Conservation (phyloP, 1,140 invertebrate genomes). For the Drosophila navojoa region DNA sequence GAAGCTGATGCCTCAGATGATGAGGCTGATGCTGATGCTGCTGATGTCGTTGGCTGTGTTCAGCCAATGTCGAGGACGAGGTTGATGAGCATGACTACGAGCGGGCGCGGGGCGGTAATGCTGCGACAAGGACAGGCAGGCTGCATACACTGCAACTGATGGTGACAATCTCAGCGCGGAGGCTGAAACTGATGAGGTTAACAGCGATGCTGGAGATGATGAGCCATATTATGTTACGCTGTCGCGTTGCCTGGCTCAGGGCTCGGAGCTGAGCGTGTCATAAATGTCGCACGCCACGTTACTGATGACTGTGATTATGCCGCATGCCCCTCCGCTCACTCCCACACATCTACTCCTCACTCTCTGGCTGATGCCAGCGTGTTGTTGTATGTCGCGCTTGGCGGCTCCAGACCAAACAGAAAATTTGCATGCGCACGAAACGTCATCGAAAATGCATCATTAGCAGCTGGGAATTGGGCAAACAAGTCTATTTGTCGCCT, state of each 20-base stretch:
- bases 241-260: constrained; percentile 13
- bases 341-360: neutral
- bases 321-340: neutral
- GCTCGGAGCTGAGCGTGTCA: constrained; percentile 60
- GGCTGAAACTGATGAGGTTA: constrained; percentile 74
- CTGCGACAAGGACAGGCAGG: constrained; percentile 23
- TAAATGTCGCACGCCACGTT: constrained; percentile 76
- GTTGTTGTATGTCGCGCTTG: constrained; percentile 51
- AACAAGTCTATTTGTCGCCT: constrained; percentile 79
- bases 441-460: constrained; percentile 78
- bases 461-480: constrained; percentile 77
- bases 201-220: constrained; percentile 65
- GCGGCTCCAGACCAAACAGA: constrained; percentile 26
- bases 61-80: constrained; percentile 34
- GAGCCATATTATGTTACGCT: constrained; percentile 74
- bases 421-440: constrained; percentile 73
- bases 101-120: neutral
- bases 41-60: neutral
- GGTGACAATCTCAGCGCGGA: constrained; percentile 55
- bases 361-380: neutral
- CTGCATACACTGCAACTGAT: constrained; percentile 17
- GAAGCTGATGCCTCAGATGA: constrained; percentile 32
- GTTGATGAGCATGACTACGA: constrained; percentile 54
- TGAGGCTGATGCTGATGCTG: constrained; percentile 21
- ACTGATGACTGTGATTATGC: constrained; percentile 74